Percentiles rank a stretch among this genome's conserved stretches.
Conservation (phyloP, 2,113 vertebrate genomes). For the Etia nguti region DNA sequence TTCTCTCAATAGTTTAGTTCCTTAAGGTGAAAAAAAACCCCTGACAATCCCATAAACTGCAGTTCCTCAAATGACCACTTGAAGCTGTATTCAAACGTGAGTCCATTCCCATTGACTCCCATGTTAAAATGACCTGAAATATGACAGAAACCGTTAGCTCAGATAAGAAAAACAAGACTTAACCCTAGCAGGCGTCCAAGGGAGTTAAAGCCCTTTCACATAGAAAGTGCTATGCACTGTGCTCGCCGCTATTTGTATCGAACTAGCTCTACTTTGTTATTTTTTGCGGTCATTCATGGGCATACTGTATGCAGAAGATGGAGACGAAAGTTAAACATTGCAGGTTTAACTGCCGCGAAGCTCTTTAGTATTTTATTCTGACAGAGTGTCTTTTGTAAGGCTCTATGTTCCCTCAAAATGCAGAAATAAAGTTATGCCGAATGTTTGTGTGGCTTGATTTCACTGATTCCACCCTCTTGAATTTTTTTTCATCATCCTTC, state of each 20-base stretch:
- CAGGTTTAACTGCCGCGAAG: accelerated
- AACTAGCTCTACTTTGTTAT: not conserved
- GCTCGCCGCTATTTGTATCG: not conserved
- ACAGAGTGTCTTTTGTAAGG: not conserved
- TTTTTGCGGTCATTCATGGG: not conserved
- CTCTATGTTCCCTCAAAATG: not conserved
- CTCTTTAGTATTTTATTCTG: not conserved
- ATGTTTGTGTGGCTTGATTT: not conserved
- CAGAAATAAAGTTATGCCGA: not conserved
- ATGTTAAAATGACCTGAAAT: no score
- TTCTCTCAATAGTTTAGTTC: not conserved
- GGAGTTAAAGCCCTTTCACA: no score
- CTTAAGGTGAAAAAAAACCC: not conserved
- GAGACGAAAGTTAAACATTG: not conserved
- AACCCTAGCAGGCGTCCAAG: no score
- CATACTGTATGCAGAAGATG: not conserved
- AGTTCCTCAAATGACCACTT: not conserved
- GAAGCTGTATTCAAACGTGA: not conserved
- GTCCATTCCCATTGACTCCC: not conserved
- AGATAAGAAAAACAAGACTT: no score
- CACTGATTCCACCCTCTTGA: not conserved
- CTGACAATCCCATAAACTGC: not conserved
- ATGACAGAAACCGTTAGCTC: no score
- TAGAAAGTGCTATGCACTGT: not conserved
- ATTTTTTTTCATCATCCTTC: not conserved